These are phyloP conservation scores for Sebastes kiyomatsui DNA, from an alignment of 2,797 vertebrate genomes.

Conservation along the genomic window DNA sequence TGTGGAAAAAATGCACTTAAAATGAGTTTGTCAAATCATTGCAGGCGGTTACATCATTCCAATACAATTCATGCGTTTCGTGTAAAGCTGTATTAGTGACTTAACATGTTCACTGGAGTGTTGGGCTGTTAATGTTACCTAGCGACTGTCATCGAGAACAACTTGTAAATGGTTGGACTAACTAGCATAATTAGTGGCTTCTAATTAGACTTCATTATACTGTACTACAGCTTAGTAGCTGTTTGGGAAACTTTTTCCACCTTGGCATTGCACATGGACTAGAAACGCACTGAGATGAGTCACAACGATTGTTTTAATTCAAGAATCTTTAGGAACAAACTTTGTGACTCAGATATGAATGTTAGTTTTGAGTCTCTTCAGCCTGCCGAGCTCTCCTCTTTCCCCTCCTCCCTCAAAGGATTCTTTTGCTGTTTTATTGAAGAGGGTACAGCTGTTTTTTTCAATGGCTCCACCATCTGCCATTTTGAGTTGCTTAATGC, in stretches of 20 bases:
- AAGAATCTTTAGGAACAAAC: background rate
- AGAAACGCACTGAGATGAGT: background rate
- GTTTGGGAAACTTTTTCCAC: background rate
- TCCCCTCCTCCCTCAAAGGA: slow-evolving; percentile 52
- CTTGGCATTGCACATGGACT: background rate
- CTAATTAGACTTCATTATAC: background rate
- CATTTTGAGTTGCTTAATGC: slow-evolving; percentile 44
- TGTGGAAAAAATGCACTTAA: background rate
- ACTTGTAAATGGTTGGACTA: background rate
- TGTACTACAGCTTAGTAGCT: background rate
- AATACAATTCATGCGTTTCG: background rate
- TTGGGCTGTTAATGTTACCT: background rate
- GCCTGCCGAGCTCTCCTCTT: slow-evolving; percentile 23
- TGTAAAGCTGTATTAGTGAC: background rate
- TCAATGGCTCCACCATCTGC: slow-evolving; percentile 64
- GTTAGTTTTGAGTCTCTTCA: slow-evolving; percentile 28
- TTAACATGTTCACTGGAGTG: background rate
- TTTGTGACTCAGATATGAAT: slow-evolving; percentile 14
- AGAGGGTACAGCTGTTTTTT: slow-evolving; percentile 68
- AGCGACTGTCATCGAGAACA: background rate
- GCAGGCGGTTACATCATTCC: background rate
- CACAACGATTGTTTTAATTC: background rate
- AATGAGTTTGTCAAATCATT: background rate
- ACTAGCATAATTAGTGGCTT: background rate
- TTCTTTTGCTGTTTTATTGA: slow-evolving; percentile 67